These are phyloP conservation scores for Trematocara zebra DNA, from an alignment of 2,113 vertebrate species.

Conservation along the genomic window DNA sequence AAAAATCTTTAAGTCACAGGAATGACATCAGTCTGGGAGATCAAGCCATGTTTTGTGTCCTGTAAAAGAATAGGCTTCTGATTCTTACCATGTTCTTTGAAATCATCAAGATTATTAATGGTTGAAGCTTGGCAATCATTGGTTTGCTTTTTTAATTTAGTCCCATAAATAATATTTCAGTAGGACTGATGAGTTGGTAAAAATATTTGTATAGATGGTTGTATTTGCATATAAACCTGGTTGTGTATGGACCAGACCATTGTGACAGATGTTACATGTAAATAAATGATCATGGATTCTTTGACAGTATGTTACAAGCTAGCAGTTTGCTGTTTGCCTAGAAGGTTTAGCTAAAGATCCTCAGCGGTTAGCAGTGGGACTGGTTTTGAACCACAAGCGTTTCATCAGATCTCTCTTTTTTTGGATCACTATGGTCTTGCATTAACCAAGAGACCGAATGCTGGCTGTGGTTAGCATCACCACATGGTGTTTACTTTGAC, in stretches of 20 bases:
- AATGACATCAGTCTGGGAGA: not conserved
- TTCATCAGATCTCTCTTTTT: not conserved
- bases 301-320: not conserved
- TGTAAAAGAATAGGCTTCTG: not conserved
- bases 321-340: not conserved
- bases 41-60: not conserved
- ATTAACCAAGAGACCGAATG: not conserved
- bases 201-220: not conserved
- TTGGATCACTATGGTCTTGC: not conserved
- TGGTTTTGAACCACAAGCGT: not conserved
- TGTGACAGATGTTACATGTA: not conserved
- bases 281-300: not conserved
- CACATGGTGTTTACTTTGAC: conserved; percentile 22
- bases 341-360: not conserved
- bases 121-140: not conserved
- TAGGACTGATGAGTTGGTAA: not conserved
- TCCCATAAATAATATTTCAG: not conserved
- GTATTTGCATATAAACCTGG: not conserved
- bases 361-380: not conserved
- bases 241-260: not conserved
- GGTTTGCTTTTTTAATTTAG: not conserved
- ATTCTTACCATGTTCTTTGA: not conserved
- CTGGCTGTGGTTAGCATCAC: not conserved
- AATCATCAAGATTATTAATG: not conserved
- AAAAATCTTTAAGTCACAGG: not conserved